phyloP scores from a whole-genome alignment of 2,113 vertebrate genomes.

The Thalassarche chlororhynchos region DNA sequence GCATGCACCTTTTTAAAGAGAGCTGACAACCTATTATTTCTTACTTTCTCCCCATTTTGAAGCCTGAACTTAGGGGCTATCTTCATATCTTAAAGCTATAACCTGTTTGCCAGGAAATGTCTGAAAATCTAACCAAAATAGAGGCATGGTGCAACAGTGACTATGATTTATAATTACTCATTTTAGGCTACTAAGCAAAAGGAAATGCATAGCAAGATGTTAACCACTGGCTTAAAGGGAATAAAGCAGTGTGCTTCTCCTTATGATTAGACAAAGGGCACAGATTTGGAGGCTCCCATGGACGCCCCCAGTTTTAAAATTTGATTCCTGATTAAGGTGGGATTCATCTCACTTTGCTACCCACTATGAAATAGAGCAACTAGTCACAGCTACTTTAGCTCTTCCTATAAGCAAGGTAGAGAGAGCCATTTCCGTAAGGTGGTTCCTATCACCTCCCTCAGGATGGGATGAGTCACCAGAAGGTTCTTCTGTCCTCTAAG shows the following conservation, averaged over 20 bases:
- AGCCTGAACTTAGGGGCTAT: slow-evolving; percentile 42
- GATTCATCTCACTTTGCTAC: neutral
- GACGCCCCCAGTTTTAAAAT: neutral
- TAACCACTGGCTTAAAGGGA: neutral
- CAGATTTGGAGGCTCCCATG: neutral
- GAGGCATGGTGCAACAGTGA: neutral
- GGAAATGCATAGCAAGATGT: neutral
- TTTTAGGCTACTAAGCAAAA: slow-evolving; percentile 19
- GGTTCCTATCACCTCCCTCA: neutral
- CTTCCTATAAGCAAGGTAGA: neutral
- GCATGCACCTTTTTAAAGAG: slow-evolving; percentile 62
- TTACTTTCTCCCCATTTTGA: slow-evolving; percentile 56
- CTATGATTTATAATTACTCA: neutral
- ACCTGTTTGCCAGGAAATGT: slow-evolving; percentile 47
- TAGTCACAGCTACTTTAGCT: neutral
- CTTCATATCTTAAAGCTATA: slow-evolving; percentile 55
- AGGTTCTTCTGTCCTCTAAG: neutral
- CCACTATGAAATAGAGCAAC: neutral
- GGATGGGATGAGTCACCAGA: neutral
- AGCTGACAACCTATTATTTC: slow-evolving; percentile 78
- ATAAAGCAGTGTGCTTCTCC: neutral
- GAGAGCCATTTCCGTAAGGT: neutral
- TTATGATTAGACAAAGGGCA: neutral
- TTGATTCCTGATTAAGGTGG: rapidly evolving
- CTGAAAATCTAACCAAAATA: slow-evolving; percentile 30